A percentile compares a stretch with the other conserved stretches of the same genome.
Conservation (phyloP, 1,140 invertebrate genomes). For the Nymphalis io region DNA sequence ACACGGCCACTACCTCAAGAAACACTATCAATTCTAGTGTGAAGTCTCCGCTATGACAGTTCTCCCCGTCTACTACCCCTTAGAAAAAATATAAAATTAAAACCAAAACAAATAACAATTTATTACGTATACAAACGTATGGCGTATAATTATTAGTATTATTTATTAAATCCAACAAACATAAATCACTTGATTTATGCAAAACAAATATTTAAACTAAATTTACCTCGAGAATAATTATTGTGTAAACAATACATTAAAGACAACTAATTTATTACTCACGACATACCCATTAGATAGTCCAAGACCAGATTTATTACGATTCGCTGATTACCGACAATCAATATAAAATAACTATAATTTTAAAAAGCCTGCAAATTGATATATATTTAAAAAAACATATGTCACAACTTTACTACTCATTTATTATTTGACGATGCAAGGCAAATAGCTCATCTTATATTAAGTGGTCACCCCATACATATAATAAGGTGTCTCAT, state of each 20-base stretch:
- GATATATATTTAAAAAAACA: background rate
- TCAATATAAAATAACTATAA: slow-evolving; percentile 24
- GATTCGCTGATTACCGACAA: slow-evolving; percentile 18
- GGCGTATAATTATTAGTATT: background rate
- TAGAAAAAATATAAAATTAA: too few species aligned
- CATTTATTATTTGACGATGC: background rate
- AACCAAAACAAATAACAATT: too few species aligned
- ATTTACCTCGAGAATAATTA: slow-evolving; percentile 25
- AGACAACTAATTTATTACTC: slow-evolving; percentile 27
- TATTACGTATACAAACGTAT: too few species aligned
- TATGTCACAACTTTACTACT: background rate
- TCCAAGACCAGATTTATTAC: slow-evolving; percentile 21
- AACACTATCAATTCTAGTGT: too few species aligned
- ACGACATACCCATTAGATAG: slow-evolving; percentile 28
- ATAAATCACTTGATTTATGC: slow-evolving; percentile 10
- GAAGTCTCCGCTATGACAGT: too few species aligned
- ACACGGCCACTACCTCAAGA: too few species aligned
- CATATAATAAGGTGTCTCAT: too few species aligned
- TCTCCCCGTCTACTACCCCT: too few species aligned
- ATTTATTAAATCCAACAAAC: background rate
- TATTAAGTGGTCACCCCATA: too few species aligned
- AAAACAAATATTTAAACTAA: slow-evolving; percentile 18
- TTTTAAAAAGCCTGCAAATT: background rate
- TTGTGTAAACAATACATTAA: slow-evolving; percentile 20
- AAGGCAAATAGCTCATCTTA: too few species aligned